Evolutionary conservation across 2,888 invertebrate genomes (phyloP), one percentile per base, ranked within the genome.

Genomic region (Diaperis boleti): DNA sequence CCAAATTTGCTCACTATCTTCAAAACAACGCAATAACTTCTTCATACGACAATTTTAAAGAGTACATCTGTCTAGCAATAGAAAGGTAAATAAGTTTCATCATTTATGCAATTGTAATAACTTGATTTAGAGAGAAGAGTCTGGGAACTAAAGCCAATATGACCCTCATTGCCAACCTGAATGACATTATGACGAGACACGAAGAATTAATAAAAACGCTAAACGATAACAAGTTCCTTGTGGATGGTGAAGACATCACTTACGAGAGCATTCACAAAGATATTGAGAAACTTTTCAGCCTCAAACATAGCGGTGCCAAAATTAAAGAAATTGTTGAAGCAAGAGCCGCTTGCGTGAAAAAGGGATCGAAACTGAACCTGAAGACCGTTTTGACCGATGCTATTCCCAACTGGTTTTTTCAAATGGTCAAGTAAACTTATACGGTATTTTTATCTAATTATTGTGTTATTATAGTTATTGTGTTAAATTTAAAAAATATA

Each of bases 1-100:
- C 79, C 1, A 74, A 72, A 47, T 79, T 78, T 67, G 76, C 78
- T 0, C 71, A 75, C 69, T 79, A 77, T 62, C 65, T 79, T 35
- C 69, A 74, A 42, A 69, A 72, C 11, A 77, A 78, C 66, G 77
- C 78, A 0, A 75, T 78, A 13, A 71, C 76, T 1, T 68, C 76
- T 0, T 76, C 73, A 49, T 78, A 74, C 59, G 78, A 79, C 67
- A 66, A 73, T 6, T 78, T 78, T 56, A 69, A 71, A 37, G 72
- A 70, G 17, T 79, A 78, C 33, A 71, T 79, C 11, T 66, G 74
- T 18, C 75, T 77, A 64, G 65, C 78, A 29, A 76, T 79, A 18
- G 63, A 70, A 14, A 70, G 72, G 78, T 77, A 69, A 67, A 69
- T 11, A 8, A 7, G 1, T 15, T 15, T 2, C 5, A 15, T 42